A percentile compares a stretch with the other conserved stretches of the same genome.
Evolutionary conservation across 1,140 invertebrate genomes (phyloP).

Genomic region (Drosophila azteca): DNA sequence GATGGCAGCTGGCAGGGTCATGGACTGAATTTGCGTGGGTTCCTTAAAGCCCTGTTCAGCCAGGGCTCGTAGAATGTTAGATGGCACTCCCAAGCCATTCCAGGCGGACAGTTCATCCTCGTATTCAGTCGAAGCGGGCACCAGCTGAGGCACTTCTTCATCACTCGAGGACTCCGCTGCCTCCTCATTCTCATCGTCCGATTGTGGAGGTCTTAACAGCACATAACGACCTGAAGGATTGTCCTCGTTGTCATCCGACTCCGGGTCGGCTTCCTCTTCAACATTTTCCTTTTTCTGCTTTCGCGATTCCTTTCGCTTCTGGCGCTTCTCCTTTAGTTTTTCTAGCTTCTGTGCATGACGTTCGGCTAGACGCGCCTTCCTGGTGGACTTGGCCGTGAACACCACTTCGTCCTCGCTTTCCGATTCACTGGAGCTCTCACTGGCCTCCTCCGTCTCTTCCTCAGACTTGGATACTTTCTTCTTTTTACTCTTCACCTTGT

Average conservation of each 20-base stretch:
- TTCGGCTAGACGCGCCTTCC: slow-evolving; percentile 61
- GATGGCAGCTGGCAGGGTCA: slow-evolving; percentile 93
- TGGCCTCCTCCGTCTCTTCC: slow-evolving; percentile 26
- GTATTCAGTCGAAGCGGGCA: slow-evolving; percentile 4
- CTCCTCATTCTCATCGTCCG: slow-evolving; percentile 21
- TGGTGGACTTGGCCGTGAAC: slow-evolving; percentile 13
- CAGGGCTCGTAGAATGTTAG: slow-evolving; percentile 89
- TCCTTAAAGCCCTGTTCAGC: slow-evolving; percentile 89
- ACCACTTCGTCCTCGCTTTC: slow-evolving; percentile 29
- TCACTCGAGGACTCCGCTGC: slow-evolving; percentile 9
- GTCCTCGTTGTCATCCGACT: slow-evolving; percentile 42
- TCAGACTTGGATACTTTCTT: slow-evolving; percentile 32
- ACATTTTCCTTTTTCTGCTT: slow-evolving; percentile 38
- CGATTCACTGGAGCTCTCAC: slow-evolving; percentile 53
- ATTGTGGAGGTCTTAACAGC: slow-evolving; percentile 56
- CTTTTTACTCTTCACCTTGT: slow-evolving; percentile 25
- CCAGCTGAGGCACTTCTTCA: slow-evolving; percentile 40
- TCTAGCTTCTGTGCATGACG: slow-evolving; percentile 49
- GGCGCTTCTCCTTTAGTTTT: slow-evolving; percentile 63
- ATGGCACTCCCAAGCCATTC: slow-evolving; percentile 88
- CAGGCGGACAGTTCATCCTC: slow-evolving; percentile 85
- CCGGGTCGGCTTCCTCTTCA: slow-evolving; percentile 7
- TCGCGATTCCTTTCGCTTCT: slow-evolving; percentile 62
- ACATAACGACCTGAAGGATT: slow-evolving; percentile 64
- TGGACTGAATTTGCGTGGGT: slow-evolving; percentile 93